A percentile compares a stretch with the other conserved stretches of the same genome.
These are phyloP conservation scores for Yponomeuta evonymella DNA, from an alignment of 2,888 invertebrate genomes.

Conservation along the genomic window DNA sequence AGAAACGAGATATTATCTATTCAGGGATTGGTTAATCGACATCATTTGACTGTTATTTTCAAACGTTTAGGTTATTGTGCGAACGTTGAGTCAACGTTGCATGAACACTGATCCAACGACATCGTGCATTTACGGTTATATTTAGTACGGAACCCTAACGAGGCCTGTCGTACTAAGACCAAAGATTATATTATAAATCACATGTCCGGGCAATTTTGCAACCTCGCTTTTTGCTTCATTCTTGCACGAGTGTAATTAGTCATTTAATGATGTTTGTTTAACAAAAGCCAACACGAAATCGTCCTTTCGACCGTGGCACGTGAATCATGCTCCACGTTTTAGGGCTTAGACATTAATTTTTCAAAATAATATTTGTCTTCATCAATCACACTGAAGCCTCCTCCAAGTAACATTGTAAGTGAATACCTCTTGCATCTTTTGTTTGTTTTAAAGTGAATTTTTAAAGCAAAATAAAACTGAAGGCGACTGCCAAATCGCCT, in stretches of 20 bases:
- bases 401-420: conserved; percentile 2
- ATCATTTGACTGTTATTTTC: too few species aligned
- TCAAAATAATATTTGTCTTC: conserved; percentile 2
- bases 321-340: background rate
- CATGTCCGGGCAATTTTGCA: conserved; percentile 5
- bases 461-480: background rate
- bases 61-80: too few species aligned
- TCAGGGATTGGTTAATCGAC: too few species aligned
- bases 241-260: conserved; percentile 10
- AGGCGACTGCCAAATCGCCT: conserved; percentile 10
- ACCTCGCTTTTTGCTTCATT: conserved; percentile 8
- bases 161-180: background rate
- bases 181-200: background rate
- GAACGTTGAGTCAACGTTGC: too few species aligned
- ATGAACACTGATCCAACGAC: too few species aligned
- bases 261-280: conserved; percentile 15
- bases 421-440: background rate
- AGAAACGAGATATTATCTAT: too few species aligned
- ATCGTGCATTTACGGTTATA: too few species aligned
- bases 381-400: conserved; percentile 5
- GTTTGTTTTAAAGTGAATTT: conserved; percentile 7
- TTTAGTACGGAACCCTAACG: too few species aligned
- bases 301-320: conserved; percentile 6
- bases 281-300: conserved; percentile 8
- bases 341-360: conserved; percentile 7